A percentile compares a stretch with the other conserved stretches of the same genome.
These are phyloP conservation scores for Pollenia labialis DNA, from an alignment of 2,888 invertebrate species.

Conservation along the genomic window DNA sequence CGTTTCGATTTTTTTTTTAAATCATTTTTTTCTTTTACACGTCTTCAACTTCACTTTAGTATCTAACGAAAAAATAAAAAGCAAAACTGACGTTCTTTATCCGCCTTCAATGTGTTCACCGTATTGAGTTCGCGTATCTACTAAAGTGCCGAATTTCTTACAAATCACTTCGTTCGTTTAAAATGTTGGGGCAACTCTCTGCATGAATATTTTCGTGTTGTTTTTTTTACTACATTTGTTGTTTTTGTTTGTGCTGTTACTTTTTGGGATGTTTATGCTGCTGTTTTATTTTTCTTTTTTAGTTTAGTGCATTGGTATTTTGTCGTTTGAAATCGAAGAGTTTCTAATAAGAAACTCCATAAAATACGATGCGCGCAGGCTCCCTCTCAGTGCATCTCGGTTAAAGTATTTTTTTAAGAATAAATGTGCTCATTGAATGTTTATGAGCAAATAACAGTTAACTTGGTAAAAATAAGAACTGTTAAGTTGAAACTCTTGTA, in stretches of 20 bases:
- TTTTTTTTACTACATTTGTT: conserved; percentile 14
- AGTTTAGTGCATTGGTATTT: conserved; percentile 59
- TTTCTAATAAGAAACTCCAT: conserved; percentile 68
- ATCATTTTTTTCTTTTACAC: conserved; percentile 44
- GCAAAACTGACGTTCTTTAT: conserved; percentile 35
- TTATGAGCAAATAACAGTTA: conserved; percentile 22
- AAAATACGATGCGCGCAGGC: conserved; percentile 20
- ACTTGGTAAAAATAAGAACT: conserved; percentile 18
- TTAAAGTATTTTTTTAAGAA: not conserved
- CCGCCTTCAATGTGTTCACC: conserved; percentile 74
- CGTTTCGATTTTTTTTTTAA: conserved; percentile 16
- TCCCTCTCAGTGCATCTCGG: conserved; percentile 16
- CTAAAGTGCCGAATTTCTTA: conserved; percentile 74
- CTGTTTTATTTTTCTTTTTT: conserved; percentile 10
- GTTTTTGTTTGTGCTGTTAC: conserved; percentile 38
- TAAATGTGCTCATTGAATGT: conserved; percentile 24
- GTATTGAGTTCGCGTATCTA: conserved; percentile 77
- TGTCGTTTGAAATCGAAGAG: conserved; percentile 37
- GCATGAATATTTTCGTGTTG: conserved; percentile 57
- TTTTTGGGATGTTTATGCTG: conserved; percentile 41
- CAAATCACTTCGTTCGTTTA: conserved; percentile 67
- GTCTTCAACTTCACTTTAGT: conserved; percentile 37
- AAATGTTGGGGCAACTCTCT: conserved; percentile 66
- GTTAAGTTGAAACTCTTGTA: not conserved
- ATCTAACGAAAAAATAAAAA: conserved; percentile 62